A percentile compares a stretch with the other conserved stretches of the same genome.
Evolutionary conservation across 2,888 invertebrate genomes (phyloP).

Genomic region (Epinotia ramella): DNA sequence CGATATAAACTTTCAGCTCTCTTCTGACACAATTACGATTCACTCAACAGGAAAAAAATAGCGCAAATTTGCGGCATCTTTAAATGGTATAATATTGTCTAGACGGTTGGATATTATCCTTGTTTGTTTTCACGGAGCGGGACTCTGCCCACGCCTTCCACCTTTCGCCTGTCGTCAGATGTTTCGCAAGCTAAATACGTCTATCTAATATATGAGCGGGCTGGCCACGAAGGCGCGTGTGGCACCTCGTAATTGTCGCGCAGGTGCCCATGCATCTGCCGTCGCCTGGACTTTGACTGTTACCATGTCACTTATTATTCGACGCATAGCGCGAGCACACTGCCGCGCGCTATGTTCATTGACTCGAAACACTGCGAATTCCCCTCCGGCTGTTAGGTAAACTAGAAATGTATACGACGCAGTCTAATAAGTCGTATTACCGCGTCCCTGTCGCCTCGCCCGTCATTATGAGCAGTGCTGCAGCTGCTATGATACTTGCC

Average conservation of each 20-base stretch:
- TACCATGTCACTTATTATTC: slow-evolving; percentile 70
- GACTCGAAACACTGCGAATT: slow-evolving; percentile 57
- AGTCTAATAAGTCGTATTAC: slow-evolving; percentile 58
- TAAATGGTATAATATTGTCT: slow-evolving; percentile 22
- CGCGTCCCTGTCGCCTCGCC: slow-evolving; percentile 54
- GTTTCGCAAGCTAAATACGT: slow-evolving; percentile 32
- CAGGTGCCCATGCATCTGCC: slow-evolving; percentile 82
- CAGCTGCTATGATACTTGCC: slow-evolving; percentile 66
- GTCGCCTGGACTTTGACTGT: slow-evolving; percentile 67
- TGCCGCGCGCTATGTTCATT: slow-evolving; percentile 56
- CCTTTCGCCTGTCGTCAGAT: slow-evolving; percentile 39
- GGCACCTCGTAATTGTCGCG: slow-evolving; percentile 70
- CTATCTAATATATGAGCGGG: slow-evolving; percentile 51
- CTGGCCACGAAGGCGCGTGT: slow-evolving; percentile 68
- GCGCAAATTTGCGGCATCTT: background rate
- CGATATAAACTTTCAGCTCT: slow-evolving; percentile 22
- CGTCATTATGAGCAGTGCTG: slow-evolving; percentile 55
- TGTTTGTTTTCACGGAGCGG: slow-evolving; percentile 27
- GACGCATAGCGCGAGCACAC: slow-evolving; percentile 49
- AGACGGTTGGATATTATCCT: slow-evolving; percentile 5
- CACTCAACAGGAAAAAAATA: slow-evolving; percentile 5
- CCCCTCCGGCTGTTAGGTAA: slow-evolving; percentile 56
- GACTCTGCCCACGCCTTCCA: slow-evolving; percentile 19
- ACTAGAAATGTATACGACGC: slow-evolving; percentile 62
- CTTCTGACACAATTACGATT: slow-evolving; percentile 12